Evolutionary conservation across 2,113 vertebrate genomes (phyloP).

Genomic region (Ageneiosus marmoratus): DNA sequence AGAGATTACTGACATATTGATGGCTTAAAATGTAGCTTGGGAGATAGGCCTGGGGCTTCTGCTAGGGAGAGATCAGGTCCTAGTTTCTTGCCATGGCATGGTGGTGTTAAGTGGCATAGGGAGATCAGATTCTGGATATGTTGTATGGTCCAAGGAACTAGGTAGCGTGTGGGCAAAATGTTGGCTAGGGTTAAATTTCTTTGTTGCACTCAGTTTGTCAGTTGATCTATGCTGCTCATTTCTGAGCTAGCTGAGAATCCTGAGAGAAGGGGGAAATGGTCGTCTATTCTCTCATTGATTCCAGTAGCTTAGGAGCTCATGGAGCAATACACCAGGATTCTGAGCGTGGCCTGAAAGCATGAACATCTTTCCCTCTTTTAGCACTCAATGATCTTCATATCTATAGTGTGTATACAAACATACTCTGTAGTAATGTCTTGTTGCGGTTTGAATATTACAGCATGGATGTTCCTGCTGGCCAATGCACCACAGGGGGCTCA

Average conservation of each 20-base stretch:
- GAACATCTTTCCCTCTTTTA: not conserved
- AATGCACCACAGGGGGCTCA: constrained; percentile 87
- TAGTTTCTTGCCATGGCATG: not conserved
- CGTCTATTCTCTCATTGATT: not conserved
- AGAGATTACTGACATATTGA: constrained; percentile 60
- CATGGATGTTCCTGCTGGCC: constrained; percentile 80
- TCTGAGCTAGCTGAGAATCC: constrained; percentile 1
- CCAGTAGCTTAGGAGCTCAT: too few species aligned
- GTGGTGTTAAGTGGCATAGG: constrained; percentile 28
- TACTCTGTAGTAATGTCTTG: constrained; percentile 25
- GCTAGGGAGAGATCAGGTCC: constrained; percentile 22
- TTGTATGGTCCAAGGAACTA: not conserved
- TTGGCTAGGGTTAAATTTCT: not conserved
- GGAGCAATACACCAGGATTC: not conserved
- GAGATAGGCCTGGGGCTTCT: constrained; percentile 26
- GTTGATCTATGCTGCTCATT: not conserved
- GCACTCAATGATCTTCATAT: not conserved
- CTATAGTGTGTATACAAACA: not conserved
- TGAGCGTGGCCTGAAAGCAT: not conserved
- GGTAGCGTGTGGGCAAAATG: not conserved
- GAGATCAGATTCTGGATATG: not conserved
- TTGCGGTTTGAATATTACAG: constrained; percentile 68
- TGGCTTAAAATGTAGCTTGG: constrained; percentile 49
- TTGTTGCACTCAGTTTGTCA: constrained; percentile 2
- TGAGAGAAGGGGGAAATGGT: not conserved